These are phyloP conservation scores for Tipula helvola DNA, from an alignment of 2,888 invertebrate genomes.

Conservation along the genomic window DNA sequence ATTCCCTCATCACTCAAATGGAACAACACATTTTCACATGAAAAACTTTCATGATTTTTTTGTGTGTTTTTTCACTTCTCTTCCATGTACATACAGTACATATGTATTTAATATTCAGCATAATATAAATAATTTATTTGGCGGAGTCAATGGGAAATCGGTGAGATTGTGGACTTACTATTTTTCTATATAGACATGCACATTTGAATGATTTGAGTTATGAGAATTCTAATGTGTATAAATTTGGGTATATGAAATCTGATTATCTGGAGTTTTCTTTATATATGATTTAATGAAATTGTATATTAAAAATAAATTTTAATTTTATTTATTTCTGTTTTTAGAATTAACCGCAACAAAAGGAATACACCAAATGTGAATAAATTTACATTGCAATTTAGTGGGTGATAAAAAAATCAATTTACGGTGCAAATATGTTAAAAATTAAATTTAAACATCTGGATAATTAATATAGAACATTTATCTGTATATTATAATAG, in stretches of 20 bases:
- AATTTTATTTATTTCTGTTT: neutral
- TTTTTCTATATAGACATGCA: neutral
- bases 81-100: neutral
- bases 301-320: neutral
- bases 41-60: neutral
- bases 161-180: neutral
- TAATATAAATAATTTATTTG: neutral
- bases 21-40: neutral
- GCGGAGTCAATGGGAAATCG: neutral
- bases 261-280: neutral
- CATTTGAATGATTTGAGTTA: neutral
- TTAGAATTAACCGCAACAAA: neutral
- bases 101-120: neutral
- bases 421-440: neutral
- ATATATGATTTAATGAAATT: neutral
- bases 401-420: neutral
- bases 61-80: neutral
- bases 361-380: neutral
- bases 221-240: neutral
- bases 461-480: neutral
- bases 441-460: neutral
- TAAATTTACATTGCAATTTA: neutral
- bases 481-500: neutral
- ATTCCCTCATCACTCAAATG: conserved; percentile 4
- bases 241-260: neutral